A percentile compares a stretch with the other conserved stretches of the same genome.
Evolutionary conservation across 1,140 invertebrate species (phyloP).

Genomic region (Drosophila repletoides): DNA sequence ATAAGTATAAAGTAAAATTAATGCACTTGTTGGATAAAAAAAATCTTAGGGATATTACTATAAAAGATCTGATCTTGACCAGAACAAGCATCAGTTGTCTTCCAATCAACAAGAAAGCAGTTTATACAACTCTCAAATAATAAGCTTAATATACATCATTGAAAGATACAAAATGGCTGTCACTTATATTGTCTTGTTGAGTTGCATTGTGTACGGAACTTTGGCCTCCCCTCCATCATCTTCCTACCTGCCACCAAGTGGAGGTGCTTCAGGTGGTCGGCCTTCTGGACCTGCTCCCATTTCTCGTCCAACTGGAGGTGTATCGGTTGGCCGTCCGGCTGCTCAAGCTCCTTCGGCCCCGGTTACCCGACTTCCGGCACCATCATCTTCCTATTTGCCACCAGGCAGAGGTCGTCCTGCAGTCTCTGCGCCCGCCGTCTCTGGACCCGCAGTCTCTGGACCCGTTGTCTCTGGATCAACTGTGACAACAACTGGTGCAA

Average conservation of each 20-base stretch:
- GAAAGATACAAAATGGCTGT: slow-evolving; percentile 7
- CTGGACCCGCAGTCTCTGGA: background rate
- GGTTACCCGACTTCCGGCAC: background rate
- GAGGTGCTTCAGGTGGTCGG: background rate
- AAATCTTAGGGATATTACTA: too few species aligned
- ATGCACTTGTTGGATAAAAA: too few species aligned
- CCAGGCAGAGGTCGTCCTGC: background rate
- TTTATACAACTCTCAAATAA: too few species aligned
- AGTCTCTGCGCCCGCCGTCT: background rate
- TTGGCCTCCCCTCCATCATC: background rate
- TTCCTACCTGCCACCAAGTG: background rate
- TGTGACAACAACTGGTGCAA: too few species aligned
- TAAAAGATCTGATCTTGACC: slow-evolving; percentile 2
- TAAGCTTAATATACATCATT: background rate
- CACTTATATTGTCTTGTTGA: background rate
- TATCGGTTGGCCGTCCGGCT: background rate
- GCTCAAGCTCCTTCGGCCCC: background rate
- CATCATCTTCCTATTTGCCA: background rate
- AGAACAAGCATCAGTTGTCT: slow-evolving; percentile 26
- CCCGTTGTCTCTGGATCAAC: background rate
- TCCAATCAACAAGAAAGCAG: background rate
- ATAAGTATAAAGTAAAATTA: too few species aligned
- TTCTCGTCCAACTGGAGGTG: background rate
- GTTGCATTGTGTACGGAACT: slow-evolving; percentile 10
- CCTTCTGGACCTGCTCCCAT: background rate